Evolutionary conservation across 2,888 invertebrate genomes (phyloP).

Genomic region (Amphipyra tragopoginis): DNA sequence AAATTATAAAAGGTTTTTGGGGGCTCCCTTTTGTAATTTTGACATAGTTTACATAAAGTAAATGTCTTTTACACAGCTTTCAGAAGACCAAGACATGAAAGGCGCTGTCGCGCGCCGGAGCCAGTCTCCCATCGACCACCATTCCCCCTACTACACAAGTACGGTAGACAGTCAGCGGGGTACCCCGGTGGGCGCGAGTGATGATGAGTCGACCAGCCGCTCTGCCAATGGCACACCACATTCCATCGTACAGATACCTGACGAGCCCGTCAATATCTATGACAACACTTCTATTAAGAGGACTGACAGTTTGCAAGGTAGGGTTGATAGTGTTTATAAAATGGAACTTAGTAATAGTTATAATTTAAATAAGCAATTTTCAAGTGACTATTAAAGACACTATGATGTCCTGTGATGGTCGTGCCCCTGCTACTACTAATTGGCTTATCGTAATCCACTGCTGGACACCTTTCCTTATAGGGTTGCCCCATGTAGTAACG

Average conservation of each 20-base stretch:
- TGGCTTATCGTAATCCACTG: too few relatives aligned
- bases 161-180: slow-evolving; percentile 81
- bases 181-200: slow-evolving; percentile 86
- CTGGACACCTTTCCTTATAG: too few relatives aligned
- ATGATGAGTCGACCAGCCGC: slow-evolving; percentile 85
- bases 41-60: too few relatives aligned
- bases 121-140: slow-evolving; percentile 82
- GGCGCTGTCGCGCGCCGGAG: slow-evolving; percentile 82
- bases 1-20: too few relatives aligned
- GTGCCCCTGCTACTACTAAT: too few relatives aligned
- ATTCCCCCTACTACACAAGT: slow-evolving; percentile 74
- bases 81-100: slow-evolving; percentile 88
- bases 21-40: too few relatives aligned
- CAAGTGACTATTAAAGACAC: too few relatives aligned
- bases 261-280: slow-evolving; percentile 82
- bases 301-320: slow-evolving; percentile 86
- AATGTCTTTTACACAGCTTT: slow-evolving; percentile 70
- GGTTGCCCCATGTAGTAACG: too few relatives aligned
- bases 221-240: slow-evolving; percentile 91
- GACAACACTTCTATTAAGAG: slow-evolving; percentile 83
- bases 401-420: too few relatives aligned
- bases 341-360: too few relatives aligned
- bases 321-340: not conserved
- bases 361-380: too few relatives aligned
- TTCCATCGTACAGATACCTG: slow-evolving; percentile 92